Evolutionary conservation across 2,113 vertebrate genomes (phyloP), one percentile per base, ranked within the genome.

Genomic region (Regulus satrapa): DNA sequence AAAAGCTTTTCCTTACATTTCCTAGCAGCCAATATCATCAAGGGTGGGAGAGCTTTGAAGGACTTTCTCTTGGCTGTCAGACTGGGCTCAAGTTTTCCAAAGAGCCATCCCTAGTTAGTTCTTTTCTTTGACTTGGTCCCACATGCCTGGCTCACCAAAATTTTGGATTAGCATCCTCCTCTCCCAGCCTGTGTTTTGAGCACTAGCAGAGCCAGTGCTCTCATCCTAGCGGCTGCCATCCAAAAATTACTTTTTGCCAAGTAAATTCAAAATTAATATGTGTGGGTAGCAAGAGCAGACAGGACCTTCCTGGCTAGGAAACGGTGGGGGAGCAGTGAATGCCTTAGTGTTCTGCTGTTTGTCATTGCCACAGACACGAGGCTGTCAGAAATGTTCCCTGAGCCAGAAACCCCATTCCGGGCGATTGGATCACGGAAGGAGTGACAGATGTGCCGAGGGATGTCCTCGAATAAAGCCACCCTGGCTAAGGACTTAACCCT

Each of bases 311-410:
- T 89, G 29, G 55, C 19, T 24, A 1, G 55, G 67, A 78, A 20
- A 21, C 19, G 13, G 18, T 80, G 56, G 16, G 16, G 29, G 89
- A 48, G 4, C 17, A 23, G 10, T 3, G 19, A 41, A 14, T 13
- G 18, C 29, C 49, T 69, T 17, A 4, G 49, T 20, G 16, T 46
- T 48, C 6, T 43, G 46, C 74, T 40, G n/a, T 32, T 8, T 32
- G 40, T 48, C 52, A 59, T 4, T 6, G 9, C 32, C n/a, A 41
- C 0, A 2, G 75, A 64, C 34, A 51, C 10, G 40, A 9, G 43
- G 20, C 14, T 69, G 46, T 41, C 52, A 25, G 61, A 45, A 74
- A 23, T 1, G 2, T 34, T 61, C 64, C 41, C 16, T 29, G 28
- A 54, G 66, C 5, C 32, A 38, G 52, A 38, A 85, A 61, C 82